Evolutionary conservation across 2,113 vertebrate genomes (phyloP).

Genomic region (Zingel zingel): DNA sequence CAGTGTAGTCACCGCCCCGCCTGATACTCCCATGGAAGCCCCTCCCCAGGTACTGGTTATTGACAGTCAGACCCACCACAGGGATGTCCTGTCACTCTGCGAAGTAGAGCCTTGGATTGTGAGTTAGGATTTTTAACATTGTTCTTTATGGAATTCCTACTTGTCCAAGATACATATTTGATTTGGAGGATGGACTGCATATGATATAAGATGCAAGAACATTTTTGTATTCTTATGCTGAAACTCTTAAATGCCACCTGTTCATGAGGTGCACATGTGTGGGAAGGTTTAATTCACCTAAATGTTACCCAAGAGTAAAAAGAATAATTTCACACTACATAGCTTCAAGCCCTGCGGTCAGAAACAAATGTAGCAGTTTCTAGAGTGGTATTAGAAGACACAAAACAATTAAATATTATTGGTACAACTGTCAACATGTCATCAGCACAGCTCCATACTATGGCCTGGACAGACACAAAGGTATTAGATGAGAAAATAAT

Average conservation of each 20-base stretch:
- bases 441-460: background rate
- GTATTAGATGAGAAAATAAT: background rate
- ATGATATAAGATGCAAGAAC: background rate
- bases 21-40: constrained; percentile 87
- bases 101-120: background rate
- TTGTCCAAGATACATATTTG: background rate
- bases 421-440: background rate
- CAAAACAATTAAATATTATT: too few relatives aligned
- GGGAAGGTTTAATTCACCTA: background rate
- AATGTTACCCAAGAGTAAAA: too few relatives aligned
- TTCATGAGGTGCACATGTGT: too few relatives aligned
- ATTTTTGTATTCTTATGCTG: background rate
- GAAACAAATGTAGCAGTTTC: background rate
- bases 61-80: constrained; percentile 31
- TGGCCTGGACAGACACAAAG: background rate
- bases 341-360: background rate
- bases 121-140: background rate
- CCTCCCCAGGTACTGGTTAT: constrained; percentile 89
- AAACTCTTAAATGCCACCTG: too few relatives aligned
- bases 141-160: constrained; percentile 1
- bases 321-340: too few relatives aligned
- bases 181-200: background rate
- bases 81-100: too few relatives aligned
- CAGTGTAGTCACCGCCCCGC: constrained; percentile 90
- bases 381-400: too few relatives aligned